Evolutionary conservation across 1,140 invertebrate genomes (phyloP).

Genomic region (Himalopsyche phryganea): DNA sequence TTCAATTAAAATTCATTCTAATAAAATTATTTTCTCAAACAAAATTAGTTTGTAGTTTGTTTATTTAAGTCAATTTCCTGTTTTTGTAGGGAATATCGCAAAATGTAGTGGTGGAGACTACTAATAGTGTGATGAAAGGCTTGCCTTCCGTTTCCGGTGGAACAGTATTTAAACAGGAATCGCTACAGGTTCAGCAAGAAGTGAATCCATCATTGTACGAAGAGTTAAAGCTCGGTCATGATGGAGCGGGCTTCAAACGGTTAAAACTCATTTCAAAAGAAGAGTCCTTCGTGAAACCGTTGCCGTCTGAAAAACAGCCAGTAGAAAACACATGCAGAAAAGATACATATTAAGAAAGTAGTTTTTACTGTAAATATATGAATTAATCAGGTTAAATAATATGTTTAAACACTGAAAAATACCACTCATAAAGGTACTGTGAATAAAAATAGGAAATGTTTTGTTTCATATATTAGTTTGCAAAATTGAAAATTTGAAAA

Average conservation of each 20-base stretch:
- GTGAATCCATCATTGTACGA: constrained; percentile 73
- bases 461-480: no score
- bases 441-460: no score
- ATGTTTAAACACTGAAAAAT: no score
- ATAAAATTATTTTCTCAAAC: no score
- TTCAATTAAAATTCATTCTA: no score
- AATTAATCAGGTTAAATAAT: neutral
- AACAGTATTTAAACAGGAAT: constrained; percentile 55
- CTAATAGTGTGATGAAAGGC: constrained; percentile 34
- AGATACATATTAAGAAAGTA: constrained; percentile 16
- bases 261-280: constrained; percentile 58
- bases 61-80: no score
- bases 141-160: constrained; percentile 40
- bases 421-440: no score
- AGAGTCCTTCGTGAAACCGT: constrained; percentile 4
- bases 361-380: constrained; percentile 4
- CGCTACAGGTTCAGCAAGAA: constrained; percentile 56
- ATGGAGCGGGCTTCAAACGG: constrained; percentile 74
- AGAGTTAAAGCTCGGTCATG: constrained; percentile 73
- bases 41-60: no score
- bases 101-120: constrained; percentile 36
- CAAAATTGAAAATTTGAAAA: no score
- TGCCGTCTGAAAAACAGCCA: neutral
- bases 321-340: neutral
- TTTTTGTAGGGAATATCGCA: constrained; percentile 20